These are phyloP conservation scores for Pristionchus mayeri DNA, from an alignment of 2,888 invertebrate genomes.

Conservation along the genomic window DNA sequence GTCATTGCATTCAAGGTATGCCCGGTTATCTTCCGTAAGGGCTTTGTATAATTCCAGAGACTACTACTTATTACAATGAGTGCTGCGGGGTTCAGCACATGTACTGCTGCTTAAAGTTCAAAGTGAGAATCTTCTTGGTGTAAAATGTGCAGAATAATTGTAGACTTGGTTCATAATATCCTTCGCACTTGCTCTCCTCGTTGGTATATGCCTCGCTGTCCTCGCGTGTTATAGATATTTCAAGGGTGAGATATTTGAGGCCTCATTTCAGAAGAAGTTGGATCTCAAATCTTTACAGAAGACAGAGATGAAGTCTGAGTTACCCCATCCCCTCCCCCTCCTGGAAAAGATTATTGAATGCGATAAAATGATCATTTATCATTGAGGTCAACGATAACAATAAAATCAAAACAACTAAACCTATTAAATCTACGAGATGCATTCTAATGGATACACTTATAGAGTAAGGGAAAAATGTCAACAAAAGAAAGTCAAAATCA, in stretches of 20 bases:
- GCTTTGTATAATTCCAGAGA: constrained; percentile 48
- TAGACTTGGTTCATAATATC: constrained; percentile 33
- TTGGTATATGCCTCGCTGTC: background rate
- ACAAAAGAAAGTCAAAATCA: constrained; percentile 40
- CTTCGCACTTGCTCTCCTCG: background rate
- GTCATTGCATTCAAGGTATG: constrained; percentile 2
- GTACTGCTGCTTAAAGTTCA: constrained; percentile 60
- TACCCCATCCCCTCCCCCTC: no score
- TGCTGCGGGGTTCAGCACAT: constrained; percentile 59
- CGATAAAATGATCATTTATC: constrained; percentile 3
- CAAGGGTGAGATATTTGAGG: background rate
- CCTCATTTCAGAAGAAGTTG: background rate
- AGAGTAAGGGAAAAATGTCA: constrained; percentile 4
- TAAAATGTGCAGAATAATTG: background rate
- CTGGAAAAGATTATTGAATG: background rate
- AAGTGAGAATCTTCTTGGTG: constrained; percentile 10
- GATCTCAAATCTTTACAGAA: background rate
- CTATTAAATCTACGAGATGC: constrained; percentile 36
- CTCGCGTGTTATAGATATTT: constrained; percentile 15
- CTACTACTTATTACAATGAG: constrained; percentile 53
- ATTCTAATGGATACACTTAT: constrained; percentile 24
- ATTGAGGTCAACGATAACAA: constrained; percentile 28
- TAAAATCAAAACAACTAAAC: constrained; percentile 42
- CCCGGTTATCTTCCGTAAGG: background rate
- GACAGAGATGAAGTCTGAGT: constrained; percentile 2